A percentile compares a stretch with the other conserved stretches of the same genome.
These are phyloP conservation scores for Pogonognathellus flavescens DNA, from an alignment of 1,140 invertebrate species.

Conservation along the genomic window DNA sequence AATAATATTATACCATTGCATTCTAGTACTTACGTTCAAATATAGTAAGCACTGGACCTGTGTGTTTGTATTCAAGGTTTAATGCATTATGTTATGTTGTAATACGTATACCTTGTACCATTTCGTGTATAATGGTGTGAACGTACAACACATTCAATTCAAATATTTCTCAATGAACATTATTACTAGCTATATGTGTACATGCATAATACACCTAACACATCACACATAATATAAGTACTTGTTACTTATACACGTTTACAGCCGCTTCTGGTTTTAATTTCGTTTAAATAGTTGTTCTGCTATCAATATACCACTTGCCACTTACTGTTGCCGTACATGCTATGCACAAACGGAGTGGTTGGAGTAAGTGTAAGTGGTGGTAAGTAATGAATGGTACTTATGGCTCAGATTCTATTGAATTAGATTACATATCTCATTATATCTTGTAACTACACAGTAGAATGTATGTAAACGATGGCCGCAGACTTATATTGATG, in stretches of 20 bases:
- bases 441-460: background rate
- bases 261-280: background rate
- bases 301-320: background rate
- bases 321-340: too few species aligned
- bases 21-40: background rate
- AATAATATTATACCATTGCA: background rate
- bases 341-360: too few species aligned
- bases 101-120: background rate
- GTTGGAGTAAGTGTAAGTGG: too few species aligned
- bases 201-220: background rate
- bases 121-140: background rate
- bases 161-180: slow-evolving; percentile 38
- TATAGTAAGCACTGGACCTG: background rate
- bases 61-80: background rate
- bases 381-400: slow-evolving; percentile 5
- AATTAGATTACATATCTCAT: slow-evolving; percentile 38
- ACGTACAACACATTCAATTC: background rate
- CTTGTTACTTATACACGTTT: background rate
- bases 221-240: background rate
- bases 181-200: background rate
- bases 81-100: background rate
- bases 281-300: slow-evolving; percentile 23
- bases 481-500: background rate
- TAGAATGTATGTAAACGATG: background rate
- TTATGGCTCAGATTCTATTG: slow-evolving; percentile 19